Evolutionary conservation across 2,113 vertebrate genomes (phyloP), one percentile per base, ranked within the genome.

Genomic region (Stigmatopora argus): DNA sequence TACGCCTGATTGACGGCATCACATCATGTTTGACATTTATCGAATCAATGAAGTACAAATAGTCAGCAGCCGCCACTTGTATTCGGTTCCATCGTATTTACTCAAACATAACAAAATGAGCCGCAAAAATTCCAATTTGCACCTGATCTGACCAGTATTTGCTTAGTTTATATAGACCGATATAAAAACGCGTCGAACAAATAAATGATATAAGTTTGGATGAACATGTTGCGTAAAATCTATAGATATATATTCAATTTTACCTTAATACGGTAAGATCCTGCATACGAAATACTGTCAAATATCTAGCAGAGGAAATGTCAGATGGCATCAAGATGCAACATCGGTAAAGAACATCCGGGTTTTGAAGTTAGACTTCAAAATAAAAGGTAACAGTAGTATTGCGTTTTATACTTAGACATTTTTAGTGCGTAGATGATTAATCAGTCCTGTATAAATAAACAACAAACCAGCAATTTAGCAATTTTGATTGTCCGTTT

Each of bases 221-320:
- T 5, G 13, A 51, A 34, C 17, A 55, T 15, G 12, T 7, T 3
- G 11, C 10, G 11, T 23, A 31, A 47, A 7, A 41, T 41, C 26
- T 31, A 31, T 31, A 3, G 26, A 53, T 17, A 34, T 61, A 6
- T 44, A 21, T 3, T 9, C 5, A 0, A 34, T 7, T 8, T 80
- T 86, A 86, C 84, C 84, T 83, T 65, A 5, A 61, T 31, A 34
- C 65, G 7, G 59, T 15, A 2, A 47, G 58, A 65, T 62, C 63
- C 8, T 35, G 66, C 77, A 82, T 83, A 14, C 1, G 63, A 21
- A 59, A 75, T 41, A 41, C 38, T 41, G 38, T 41, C 38, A 41
- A 41, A 10, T 64, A 62, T 45, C 12, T 34, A 9, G 35, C 23
- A 48, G 13, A 38, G 34, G 18, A 62, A 74, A 67, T 61, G 26